phyloP scores from a whole-genome alignment of 2,797 vertebrate species.

The Tapera naevia region DNA sequence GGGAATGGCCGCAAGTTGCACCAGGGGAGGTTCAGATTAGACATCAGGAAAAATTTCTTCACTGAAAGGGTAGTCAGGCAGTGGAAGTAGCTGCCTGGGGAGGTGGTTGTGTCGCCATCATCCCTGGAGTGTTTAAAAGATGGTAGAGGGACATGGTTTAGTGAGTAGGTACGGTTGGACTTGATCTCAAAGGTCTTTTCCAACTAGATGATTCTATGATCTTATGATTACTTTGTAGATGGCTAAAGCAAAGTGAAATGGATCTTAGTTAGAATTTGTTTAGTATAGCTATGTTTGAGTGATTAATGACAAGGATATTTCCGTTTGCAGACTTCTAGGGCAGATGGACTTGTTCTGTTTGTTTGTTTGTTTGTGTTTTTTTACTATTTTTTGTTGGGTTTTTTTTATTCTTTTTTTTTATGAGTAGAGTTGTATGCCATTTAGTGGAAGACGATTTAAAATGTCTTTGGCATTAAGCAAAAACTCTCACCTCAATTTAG shows the following conservation, averaged over 20 bases:
- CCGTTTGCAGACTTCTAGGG: neutral
- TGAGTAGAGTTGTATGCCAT: neutral
- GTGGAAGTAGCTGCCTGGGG: no score
- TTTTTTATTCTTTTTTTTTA: neutral
- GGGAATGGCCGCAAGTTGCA: no score
- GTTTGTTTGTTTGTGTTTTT: neutral
- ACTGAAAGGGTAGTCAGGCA: no score
- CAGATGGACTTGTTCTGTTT: neutral
- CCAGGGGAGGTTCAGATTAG: no score
- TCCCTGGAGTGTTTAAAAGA: no score
- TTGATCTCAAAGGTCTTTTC: no score
- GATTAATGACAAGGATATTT: neutral
- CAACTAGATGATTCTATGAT: no score
- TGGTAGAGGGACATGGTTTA: no score
- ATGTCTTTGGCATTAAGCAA: neutral
- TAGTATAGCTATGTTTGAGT: neutral
- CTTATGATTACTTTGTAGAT: neutral
- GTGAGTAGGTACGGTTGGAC: no score
- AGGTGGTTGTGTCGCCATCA: no score
- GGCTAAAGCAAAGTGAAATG: neutral
- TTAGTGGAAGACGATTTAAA: neutral
- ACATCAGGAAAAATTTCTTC: no score
- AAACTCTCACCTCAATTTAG: neutral
- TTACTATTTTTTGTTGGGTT: neutral
- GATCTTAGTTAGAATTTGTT: neutral